Base-by-base conservation (phyloP, 64 coral and sea anemone genomes). In the Pachyseris speciosa region DNA sequence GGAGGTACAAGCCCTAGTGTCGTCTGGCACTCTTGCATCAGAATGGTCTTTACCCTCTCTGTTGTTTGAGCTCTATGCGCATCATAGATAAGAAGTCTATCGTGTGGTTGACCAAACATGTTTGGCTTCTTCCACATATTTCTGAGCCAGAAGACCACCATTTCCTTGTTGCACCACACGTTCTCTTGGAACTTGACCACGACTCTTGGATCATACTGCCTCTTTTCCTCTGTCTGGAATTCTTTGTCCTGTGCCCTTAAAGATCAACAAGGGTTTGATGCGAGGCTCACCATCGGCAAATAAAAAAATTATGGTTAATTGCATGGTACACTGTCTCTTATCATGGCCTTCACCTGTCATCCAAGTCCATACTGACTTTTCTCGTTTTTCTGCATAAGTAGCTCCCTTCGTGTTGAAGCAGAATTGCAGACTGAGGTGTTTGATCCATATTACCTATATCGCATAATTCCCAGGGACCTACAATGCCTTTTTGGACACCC, bases 311-410 rank as follows among this genome's bases (percentile, higher is more conserved):
- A 4, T 71, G 67, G 67, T 71, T 5, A 71, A 71, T 69, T 71
- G 37, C 36, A 71, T 7, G 17, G 34, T 71, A 41, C 67, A 71
- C 33, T 40, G 67, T 71, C 67, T 74, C 71, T 74, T 74, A 48
- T 74, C 71, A 74, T 74, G 71, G 40, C 71, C 19, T 74, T 49
- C 71, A 74, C 71, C 71, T 74, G 41, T 74, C n/a, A 40, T 2
- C 71, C 40, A 38, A 10, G 70, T 73, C 70, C 70, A 47, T 73
- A 73, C 70, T 73, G 70, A 73, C 70, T 73, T 73, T 73, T 73
- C 38, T 45, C 40, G 37, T 73, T 10, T 73, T 73, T 73, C 37
- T 28, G 40, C 38, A 73, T 73, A 73, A 73, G 70, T 73, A 73
- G 64, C 64, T 67, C 70, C 39, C 70, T 73, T 73, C 17, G 70